Conservation (phyloP, 2,797 vertebrate genomes). For the Podarcis lilfordi region DNA sequence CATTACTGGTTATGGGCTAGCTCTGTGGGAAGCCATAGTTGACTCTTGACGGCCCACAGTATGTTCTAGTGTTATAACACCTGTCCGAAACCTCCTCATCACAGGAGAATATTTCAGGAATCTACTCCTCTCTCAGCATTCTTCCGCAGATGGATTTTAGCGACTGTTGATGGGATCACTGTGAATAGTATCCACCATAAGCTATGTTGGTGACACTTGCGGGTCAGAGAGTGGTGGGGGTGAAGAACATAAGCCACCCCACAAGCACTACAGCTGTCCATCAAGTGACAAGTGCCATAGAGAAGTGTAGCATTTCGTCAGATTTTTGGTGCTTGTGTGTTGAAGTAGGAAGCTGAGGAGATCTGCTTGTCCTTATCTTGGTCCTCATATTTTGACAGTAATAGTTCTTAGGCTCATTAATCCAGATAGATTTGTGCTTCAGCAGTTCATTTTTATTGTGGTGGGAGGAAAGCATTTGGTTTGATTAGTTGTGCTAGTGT, state of each 20-base stretch:
- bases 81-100: not conserved
- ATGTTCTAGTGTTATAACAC: not conserved
- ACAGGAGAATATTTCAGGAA: not conserved
- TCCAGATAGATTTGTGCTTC: constrained; percentile 41
- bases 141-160: not conserved
- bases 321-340: not conserved
- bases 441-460: constrained; percentile 29
- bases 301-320: not conserved
- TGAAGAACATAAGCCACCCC: too few species aligned
- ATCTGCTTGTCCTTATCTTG: constrained; percentile 25
- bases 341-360: not conserved
- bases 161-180: not conserved
- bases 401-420: constrained; percentile 44
- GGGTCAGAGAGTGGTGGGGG: not conserved
- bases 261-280: not conserved
- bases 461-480: not conserved
- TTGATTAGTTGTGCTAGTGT: not conserved
- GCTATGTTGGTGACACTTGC: not conserved
- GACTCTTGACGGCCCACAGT: not conserved
- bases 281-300: not conserved
- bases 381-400: constrained; percentile 38
- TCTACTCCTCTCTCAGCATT: not conserved
- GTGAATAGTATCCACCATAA: not conserved
- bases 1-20: not conserved
- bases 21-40: not conserved